These are phyloP conservation scores for Rhysida immarginata DNA, from an alignment of 1,140 invertebrate species.

Conservation along the genomic window DNA sequence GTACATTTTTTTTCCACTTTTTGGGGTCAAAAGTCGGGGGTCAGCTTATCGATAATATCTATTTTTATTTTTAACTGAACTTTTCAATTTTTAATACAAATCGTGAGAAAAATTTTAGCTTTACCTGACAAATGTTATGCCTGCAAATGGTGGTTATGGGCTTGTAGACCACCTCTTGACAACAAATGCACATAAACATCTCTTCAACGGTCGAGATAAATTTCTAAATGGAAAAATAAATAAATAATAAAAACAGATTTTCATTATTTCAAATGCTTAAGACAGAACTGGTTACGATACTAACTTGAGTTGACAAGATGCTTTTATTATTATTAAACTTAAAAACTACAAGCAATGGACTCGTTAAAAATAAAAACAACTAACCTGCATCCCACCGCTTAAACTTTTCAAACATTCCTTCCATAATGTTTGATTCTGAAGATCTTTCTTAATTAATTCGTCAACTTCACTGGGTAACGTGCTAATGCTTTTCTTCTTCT, in stretches of 20 bases:
- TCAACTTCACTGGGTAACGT: constrained; percentile 23
- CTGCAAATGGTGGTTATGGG: constrained; percentile 56
- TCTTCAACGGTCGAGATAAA: constrained; percentile 49
- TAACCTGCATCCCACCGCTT: neutral
- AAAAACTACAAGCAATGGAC: too few relatives aligned
- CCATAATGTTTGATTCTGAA: neutral
- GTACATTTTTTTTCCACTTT: too few relatives aligned
- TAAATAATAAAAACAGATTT: too few relatives aligned
- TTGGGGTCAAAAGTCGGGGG: too few relatives aligned
- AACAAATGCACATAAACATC: constrained; percentile 60
- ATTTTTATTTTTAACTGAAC: too few relatives aligned
- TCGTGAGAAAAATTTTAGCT: too few relatives aligned
- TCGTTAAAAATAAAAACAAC: too few relatives aligned
- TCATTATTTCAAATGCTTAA: constrained; percentile 27
- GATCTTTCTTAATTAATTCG: neutral
- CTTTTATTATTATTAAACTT: too few relatives aligned
- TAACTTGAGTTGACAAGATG: too few relatives aligned
- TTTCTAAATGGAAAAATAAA: constrained; percentile 33
- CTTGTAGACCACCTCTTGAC: constrained; percentile 52
- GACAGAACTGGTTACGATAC: too few relatives aligned
- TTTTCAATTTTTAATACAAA: too few relatives aligned
- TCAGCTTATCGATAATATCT: too few relatives aligned
- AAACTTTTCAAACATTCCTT: neutral
- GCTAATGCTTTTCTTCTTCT: constrained; percentile 48
- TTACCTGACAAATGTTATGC: constrained; percentile 61